Evolutionary conservation across 2,113 vertebrate species (phyloP), one percentile per base, ranked within the genome.

Genomic region (Galemys pyrenaicus): DNA sequence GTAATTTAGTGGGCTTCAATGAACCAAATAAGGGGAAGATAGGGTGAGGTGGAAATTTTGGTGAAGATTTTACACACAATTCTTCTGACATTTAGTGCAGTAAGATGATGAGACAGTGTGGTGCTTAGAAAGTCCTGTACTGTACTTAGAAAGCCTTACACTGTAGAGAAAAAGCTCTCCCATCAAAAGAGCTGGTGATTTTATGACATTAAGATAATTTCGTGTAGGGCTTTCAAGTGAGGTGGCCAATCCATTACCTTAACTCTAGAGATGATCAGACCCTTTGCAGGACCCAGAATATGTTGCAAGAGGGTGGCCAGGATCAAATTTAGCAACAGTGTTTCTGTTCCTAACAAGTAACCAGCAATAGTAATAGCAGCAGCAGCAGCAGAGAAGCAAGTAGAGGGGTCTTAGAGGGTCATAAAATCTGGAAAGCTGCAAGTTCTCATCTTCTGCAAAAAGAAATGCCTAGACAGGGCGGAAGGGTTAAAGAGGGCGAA

Each of bases 161-260:
- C 78, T 41, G 28, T 46, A 17, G 49, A 92, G 78, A 64, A 90
- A 93, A 93, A 75, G 39, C 22, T 32, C n/a, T 87, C 77, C 81
- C 68, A 8, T 67, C 16, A 35, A 68, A 70, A 22, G 67, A 70
- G 35, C 44, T 28, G 28, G 37, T 74, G 82, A 51, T 49, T 95
- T 93, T 89, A 88, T 96, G 51, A 73, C 15, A 32, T 37, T 44
- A 71, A 46, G 7, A 19, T 60, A 39, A 41, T 75, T 46, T 81
- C 60, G n/a, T 64, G 35, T 19, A 37, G 37, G 62, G 62, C 26
- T n/a, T 24, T 83, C 20, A 3, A 17, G 60, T 30, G 67, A 95
- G 67, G 74, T 26, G 58, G 30, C 5, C 70, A 10, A 60, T 77
- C 62, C 17, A n/a, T 77, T 46, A 56, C 54, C 70, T 44, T 89